Evolutionary conservation across 2,113 vertebrate species (phyloP), one percentile per base, ranked within the genome.

Genomic region (Rhombomys opimus): DNA sequence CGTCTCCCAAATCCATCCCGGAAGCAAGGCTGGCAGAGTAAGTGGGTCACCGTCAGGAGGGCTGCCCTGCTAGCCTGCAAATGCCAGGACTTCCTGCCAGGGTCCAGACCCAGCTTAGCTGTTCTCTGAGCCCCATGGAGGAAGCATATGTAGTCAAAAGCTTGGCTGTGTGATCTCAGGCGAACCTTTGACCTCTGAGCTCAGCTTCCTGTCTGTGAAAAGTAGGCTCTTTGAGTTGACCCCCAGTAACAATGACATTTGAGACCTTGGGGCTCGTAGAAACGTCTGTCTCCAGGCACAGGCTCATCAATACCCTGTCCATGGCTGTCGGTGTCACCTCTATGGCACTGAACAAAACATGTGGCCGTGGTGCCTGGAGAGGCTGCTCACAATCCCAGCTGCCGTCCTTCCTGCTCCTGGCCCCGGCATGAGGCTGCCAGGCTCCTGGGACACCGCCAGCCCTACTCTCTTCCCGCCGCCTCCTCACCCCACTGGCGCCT

Each of bases 401-500:
- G 9, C 81, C 27, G 20, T 7, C n/a, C 52, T 80, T 68, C 81
- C 67, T 54, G 77, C 52, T 73, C 65, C 89, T 85, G 68, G 77
- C 54, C 78, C 94, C 94, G 95, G 93, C 95, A 54, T 17, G 41
- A 50, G 81, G 80, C 97, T 61, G 2, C 80, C 46, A 67, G 76
- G 89, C 23, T 82, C 82, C 76, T 94, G 97, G 93, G 90, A 46
- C 11, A 11, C 52, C 22, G 96, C 97, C 97, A 98, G 72, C 54
- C 50, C 25, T 78, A 80, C 65, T 46, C 73, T 32, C 96, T 96
- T 90, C 95, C 97, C 54, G 13, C 97, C 54, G 13, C 93, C 97
- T 85, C 95, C 93, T 96, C 94, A 80, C 92, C 95, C 85, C 92
- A 76, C 96, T 84, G 94, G 96, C 61, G 96, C 96, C 97, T 63